Evolutionary conservation across 2,888 invertebrate species (phyloP).

Genomic region (Drosophila rubida): DNA sequence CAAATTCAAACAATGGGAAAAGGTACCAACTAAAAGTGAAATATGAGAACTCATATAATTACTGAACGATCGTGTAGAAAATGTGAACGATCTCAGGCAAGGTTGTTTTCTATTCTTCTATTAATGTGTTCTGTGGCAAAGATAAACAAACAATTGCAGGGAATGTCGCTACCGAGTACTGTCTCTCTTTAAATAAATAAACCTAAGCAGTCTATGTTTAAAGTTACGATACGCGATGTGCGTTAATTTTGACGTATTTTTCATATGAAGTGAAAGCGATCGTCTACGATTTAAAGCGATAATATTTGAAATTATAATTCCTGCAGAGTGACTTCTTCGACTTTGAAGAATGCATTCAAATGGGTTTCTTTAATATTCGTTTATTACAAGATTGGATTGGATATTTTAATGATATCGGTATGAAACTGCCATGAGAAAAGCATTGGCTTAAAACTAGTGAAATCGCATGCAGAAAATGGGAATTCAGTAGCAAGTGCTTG

Average conservation of each 20-base stretch:
- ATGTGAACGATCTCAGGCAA: too few species aligned
- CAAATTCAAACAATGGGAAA: too few species aligned
- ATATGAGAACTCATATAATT: not conserved
- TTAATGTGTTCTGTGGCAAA: not conserved
- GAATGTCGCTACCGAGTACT: not conserved
- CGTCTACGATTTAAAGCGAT: too few species aligned
- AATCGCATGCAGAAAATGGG: constrained; percentile 25
- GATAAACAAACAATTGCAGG: not conserved
- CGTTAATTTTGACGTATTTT: not conserved
- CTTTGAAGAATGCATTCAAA: not conserved
- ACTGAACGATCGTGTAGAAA: too few species aligned
- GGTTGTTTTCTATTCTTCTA: not conserved
- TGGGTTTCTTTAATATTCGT: not conserved
- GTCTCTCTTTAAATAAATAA: not conserved
- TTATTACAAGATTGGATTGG: not conserved
- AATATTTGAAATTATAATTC: too few species aligned
- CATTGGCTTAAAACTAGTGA: constrained; percentile 5
- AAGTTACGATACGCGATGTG: not conserved
- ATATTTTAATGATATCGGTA: constrained; percentile 15
- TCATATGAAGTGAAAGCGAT: not conserved
- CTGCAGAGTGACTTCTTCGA: too few species aligned
- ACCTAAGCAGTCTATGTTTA: not conserved
- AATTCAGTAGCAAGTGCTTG: constrained; percentile 47
- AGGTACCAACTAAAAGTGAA: not conserved
- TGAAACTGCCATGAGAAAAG: not conserved